Conservation (phyloP, 2,797 vertebrate species). For the Typhlichthys subterraneus region DNA sequence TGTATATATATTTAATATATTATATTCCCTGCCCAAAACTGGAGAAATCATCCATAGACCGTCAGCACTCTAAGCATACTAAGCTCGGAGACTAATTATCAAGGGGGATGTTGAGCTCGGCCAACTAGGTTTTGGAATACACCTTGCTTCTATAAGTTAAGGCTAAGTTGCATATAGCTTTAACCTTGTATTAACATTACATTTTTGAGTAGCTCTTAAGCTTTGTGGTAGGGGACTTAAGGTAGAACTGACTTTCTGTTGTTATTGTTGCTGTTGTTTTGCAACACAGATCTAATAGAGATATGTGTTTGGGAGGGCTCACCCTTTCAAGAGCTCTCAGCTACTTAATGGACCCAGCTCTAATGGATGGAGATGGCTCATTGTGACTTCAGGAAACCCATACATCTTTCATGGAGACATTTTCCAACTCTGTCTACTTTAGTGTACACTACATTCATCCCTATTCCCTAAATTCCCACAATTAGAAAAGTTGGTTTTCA, state of each 20-base stretch:
- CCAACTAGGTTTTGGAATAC: too few species aligned
- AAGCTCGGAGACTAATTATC: too few species aligned
- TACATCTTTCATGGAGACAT: slow-evolving; percentile 45
- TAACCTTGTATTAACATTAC: background rate
- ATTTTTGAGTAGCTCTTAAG: background rate
- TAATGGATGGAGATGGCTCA: slow-evolving; percentile 43
- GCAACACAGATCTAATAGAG: slow-evolving; percentile 47
- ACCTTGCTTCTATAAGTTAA: too few species aligned
- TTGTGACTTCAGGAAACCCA: slow-evolving; percentile 30
- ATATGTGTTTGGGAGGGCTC: slow-evolving; percentile 17
- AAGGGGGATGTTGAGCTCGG: too few species aligned
- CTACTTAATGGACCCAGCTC: slow-evolving; percentile 38
- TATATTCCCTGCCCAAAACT: too few species aligned
- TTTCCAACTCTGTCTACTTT: slow-evolving; percentile 6
- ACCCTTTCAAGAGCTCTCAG: slow-evolving; percentile 16
- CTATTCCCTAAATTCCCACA: background rate
- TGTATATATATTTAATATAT: too few species aligned
- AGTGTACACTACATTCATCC: background rate
- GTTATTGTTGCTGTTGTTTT: slow-evolving; percentile 25
- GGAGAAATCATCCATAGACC: too few species aligned
- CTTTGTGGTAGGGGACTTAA: background rate
- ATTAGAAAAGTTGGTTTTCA: slow-evolving; percentile 24
- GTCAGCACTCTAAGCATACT: too few species aligned
- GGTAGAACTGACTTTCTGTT: background rate
- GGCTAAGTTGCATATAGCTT: too few species aligned